These are phyloP conservation scores for Sakesphorus luctuosus DNA, from an alignment of 2,113 vertebrate genomes.

Conservation along the genomic window DNA sequence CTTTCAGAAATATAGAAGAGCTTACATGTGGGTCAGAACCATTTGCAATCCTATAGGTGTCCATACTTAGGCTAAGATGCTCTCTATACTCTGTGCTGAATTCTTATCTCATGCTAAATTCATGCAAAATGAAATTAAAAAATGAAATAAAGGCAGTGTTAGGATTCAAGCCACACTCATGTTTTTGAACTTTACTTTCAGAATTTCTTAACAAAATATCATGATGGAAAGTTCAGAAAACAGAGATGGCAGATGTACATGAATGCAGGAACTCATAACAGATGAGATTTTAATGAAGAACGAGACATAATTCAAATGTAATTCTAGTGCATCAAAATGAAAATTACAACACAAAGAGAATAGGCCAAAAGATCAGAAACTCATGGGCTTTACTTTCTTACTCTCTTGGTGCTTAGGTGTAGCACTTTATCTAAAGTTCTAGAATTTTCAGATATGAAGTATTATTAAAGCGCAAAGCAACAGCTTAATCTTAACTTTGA, in stretches of 20 bases:
- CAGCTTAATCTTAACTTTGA: not conserved
- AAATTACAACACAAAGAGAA: not conserved
- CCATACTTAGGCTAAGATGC: not conserved
- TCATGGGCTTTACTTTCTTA: not conserved
- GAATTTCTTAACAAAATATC: not conserved
- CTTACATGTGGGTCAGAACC: not conserved
- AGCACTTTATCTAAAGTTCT: not conserved
- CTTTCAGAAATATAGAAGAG: not conserved
- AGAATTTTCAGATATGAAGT: not conserved
- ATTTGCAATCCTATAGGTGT: not conserved
- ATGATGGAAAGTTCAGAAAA: not conserved
- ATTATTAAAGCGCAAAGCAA: not conserved
- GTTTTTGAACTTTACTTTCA: not conserved
- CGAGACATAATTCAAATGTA: not conserved
- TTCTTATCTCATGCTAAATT: not conserved
- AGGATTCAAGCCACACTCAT: accelerated
- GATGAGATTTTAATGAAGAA: not conserved
- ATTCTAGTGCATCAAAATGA: not conserved
- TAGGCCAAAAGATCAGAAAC: not conserved
- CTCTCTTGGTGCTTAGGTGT: not conserved
- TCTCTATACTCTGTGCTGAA: not conserved
- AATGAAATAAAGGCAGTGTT: not conserved
- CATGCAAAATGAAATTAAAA: not conserved
- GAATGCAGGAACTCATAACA: not conserved
- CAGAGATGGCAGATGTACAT: not conserved